Conservation (phyloP, 1,140 invertebrate species). For the Trichonephila clavipes region DNA sequence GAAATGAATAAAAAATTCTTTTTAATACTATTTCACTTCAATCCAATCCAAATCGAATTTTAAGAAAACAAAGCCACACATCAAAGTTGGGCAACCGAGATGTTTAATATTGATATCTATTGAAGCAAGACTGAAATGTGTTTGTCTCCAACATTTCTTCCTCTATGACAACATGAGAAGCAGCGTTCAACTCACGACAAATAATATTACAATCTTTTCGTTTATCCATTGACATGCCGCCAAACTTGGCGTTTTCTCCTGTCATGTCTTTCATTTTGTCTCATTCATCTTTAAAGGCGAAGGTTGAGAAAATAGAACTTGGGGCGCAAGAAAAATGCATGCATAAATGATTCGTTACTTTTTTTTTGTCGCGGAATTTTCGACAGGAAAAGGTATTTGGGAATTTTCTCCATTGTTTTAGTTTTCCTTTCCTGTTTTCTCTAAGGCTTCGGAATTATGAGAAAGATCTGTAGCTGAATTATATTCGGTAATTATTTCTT, state of each 20-base stretch:
- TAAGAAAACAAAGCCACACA: too few relatives aligned
- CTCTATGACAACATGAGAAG: constrained; percentile 18
- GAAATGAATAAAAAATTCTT: too few relatives aligned
- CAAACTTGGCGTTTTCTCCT: constrained; percentile 19
- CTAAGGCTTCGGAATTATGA: too few relatives aligned
- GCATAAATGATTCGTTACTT: constrained; percentile 20
- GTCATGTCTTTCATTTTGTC: constrained; percentile 28
- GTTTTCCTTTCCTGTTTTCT: too few relatives aligned
- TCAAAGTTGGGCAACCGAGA: background rate
- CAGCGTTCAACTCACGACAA: constrained; percentile 39
- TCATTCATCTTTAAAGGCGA: constrained; percentile 31
- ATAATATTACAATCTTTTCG: constrained; percentile 44
- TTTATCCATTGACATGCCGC: constrained; percentile 39
- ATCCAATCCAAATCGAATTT: too few relatives aligned
- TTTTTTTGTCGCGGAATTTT: background rate
- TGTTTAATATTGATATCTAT: background rate
- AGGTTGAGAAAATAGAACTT: constrained; percentile 5
- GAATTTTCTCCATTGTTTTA: background rate
- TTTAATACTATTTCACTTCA: too few relatives aligned
- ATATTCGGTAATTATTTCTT: too few relatives aligned
- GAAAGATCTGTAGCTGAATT: too few relatives aligned
- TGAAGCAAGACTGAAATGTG: background rate
- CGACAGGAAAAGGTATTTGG: constrained; percentile 17
- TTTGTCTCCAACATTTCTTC: constrained; percentile 5
- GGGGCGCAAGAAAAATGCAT: constrained; percentile 1